These are phyloP conservation scores for Blastomussa wellsi DNA, from an alignment of 92 coral and sea anemone genomes.

Conservation along the genomic window DNA sequence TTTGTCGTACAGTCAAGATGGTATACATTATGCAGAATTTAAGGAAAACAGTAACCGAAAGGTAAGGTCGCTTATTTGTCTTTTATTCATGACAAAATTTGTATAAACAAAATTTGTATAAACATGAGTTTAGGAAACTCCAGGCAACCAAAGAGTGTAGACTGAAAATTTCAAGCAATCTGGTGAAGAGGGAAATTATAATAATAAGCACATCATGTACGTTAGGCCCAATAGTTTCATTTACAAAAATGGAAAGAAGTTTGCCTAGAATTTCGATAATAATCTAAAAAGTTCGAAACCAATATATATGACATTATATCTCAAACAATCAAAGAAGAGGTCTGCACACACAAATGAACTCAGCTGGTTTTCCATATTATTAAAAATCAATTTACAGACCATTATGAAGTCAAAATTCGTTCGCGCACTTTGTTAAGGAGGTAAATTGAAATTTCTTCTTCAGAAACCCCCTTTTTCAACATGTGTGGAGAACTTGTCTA, in stretches of 20 bases:
- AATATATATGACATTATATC: neutral
- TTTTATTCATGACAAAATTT: neutral
- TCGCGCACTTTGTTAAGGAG: neutral
- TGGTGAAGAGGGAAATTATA: neutral
- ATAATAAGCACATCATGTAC: neutral
- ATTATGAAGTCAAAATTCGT: neutral
- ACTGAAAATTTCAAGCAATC: neutral
- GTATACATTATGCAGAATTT: conserved; percentile 58
- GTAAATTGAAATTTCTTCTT: neutral
- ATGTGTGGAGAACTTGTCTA: neutral
- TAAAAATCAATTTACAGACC: neutral
- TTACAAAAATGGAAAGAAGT: no score
- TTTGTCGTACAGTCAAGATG: conserved; percentile 74
- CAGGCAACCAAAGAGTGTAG: neutral
- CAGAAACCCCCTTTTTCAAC: no score
- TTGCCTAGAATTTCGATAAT: no score
- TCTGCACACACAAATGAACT: neutral
- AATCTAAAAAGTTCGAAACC: neutral
- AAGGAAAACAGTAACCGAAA: conserved; percentile 57
- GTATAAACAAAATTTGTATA: neutral
- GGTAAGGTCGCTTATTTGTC: conserved; percentile 21
- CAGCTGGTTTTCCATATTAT: neutral
- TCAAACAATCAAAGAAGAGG: neutral
- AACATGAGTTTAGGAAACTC: neutral
- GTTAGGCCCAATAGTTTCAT: neutral